Base-by-base conservation (phyloP, 2,888 invertebrate genomes). In the Vesta saturnalis region DNA sequence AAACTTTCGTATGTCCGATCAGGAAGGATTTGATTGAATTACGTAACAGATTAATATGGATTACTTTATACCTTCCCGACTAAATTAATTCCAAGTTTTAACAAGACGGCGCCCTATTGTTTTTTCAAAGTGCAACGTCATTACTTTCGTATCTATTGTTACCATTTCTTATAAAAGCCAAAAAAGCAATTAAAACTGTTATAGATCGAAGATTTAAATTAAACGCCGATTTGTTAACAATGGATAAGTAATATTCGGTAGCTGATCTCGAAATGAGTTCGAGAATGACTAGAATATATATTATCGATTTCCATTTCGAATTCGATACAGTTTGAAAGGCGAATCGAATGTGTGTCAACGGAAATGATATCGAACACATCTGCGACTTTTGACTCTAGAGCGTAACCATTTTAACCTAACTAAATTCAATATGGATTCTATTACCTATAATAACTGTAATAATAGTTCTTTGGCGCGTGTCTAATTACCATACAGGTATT, bases 11-110 rank as follows among this genome's bases (percentile, higher is more conserved):
- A 78, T 81, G 81, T 81, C 79, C 76, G 73, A 63, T 73, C 78
- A 77, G 79, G 76, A 77, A 81, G 81, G 83, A 82, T 82, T 81
- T 78, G 81, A 82, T 82, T 82, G 82, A 83, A 83, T 83, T 82
- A 81, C 80, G 73, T 72, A 69, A 39, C 8, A 77, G 79, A 79
- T 79, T 77, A 77, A 71, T 72, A 72, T 72, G 72, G 74, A 74
- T 71, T 74, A 72, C 65, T 62, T 16, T 21, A 8, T 60, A 43
- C 47, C 39, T 39, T 39, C 39, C 39, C 39, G 39, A n/a, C 8
- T n/a, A 39, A 39, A 39, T 39, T 39, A 39, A 39, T 39, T 39
- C 39, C 2, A 39, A 39, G 39, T 39, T 39, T 39, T 39, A 39
- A 39, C 39, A 39, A 39, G 39, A 39, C 39, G 39, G 39, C 39